Evolutionary conservation across 2,888 invertebrate species (phyloP).

Genomic region (Trachelus iudaicus): DNA sequence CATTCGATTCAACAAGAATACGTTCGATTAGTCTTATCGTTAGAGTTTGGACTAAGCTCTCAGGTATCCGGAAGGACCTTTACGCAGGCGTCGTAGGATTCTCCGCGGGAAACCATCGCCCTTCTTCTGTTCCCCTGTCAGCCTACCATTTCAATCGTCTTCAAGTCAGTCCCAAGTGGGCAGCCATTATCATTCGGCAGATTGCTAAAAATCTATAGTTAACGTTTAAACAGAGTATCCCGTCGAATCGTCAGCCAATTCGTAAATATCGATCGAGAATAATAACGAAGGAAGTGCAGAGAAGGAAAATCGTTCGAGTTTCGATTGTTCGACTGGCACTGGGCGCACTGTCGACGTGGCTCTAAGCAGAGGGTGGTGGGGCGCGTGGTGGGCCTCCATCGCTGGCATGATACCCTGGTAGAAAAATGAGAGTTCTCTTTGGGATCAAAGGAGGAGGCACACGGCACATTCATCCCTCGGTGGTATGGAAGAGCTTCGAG

Average conservation of each 20-base stretch:
- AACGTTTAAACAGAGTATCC: constrained; percentile 33
- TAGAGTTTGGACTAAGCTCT: not conserved
- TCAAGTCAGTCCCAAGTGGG: constrained; percentile 40
- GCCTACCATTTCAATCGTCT: constrained; percentile 44
- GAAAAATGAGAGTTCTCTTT: constrained; percentile 56
- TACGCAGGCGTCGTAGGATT: not conserved
- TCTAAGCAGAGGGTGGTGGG: not conserved
- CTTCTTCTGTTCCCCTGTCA: constrained; percentile 41
- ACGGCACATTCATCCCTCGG: not conserved
- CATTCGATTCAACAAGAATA: too few relatives aligned
- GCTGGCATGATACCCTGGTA: constrained; percentile 47
- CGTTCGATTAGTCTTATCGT: too few relatives aligned
- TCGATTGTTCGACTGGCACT: constrained; percentile 1
- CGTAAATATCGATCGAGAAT: not conserved
- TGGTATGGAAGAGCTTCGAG: not conserved
- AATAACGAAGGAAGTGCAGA: not conserved
- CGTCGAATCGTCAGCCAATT: constrained; percentile 32
- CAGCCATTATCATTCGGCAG: constrained; percentile 26
- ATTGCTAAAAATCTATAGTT: constrained; percentile 33
- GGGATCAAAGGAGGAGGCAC: constrained; percentile 25
- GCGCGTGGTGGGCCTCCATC: constrained; percentile 27
- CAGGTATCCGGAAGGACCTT: not conserved
- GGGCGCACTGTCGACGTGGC: not conserved
- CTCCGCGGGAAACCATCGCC: not conserved
- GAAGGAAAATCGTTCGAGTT: not conserved